phyloP scores from a whole-genome alignment of 2,113 vertebrate genomes.

The Sebastes schlegelii region DNA sequence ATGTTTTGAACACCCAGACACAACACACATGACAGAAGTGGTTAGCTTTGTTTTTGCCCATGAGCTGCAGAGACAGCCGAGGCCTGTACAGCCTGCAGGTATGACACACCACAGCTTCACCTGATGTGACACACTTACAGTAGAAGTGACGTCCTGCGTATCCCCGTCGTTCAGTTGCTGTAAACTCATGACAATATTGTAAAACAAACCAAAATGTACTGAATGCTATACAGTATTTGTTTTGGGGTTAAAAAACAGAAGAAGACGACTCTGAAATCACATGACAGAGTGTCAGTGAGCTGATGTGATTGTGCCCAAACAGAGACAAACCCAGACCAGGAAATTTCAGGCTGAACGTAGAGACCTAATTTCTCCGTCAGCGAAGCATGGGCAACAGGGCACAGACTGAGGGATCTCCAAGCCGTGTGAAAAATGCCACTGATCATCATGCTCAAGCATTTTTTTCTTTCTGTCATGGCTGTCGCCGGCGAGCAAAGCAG shows the following conservation, averaged over 20 bases:
- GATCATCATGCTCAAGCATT: slow-evolving; percentile 78
- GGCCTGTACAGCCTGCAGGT: slow-evolving; percentile 62
- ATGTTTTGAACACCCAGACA: slow-evolving; percentile 29
- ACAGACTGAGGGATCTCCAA: slow-evolving; percentile 70
- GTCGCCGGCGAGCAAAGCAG: slow-evolving; percentile 74
- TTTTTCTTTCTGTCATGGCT: slow-evolving; percentile 71
- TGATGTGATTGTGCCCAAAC: slow-evolving; percentile 50
- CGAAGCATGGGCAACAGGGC: slow-evolving; percentile 60
- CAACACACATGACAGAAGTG: slow-evolving; percentile 41
- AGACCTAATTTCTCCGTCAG: slow-evolving; percentile 70
- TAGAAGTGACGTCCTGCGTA: slow-evolving; percentile 29
- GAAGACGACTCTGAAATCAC: slow-evolving; percentile 41
- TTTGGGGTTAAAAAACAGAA: slow-evolving; percentile 25
- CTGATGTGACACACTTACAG: slow-evolving; percentile 71
- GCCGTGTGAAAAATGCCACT: slow-evolving; percentile 79
- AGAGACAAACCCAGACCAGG: slow-evolving; percentile 33
- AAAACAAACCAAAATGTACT: slow-evolving; percentile 43
- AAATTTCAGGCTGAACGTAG: slow-evolving; percentile 52
- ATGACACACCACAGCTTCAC: slow-evolving; percentile 53
- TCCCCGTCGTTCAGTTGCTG: slow-evolving; percentile 2
- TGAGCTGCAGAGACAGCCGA: slow-evolving; percentile 64
- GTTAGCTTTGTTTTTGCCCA: slow-evolving; percentile 54
- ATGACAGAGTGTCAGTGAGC: slow-evolving; percentile 54
- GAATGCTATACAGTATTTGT: slow-evolving; percentile 28
- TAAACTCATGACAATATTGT: slow-evolving; percentile 37